These are phyloP conservation scores for Stegastes partitus DNA, from an alignment of 2,113 vertebrate genomes.

Conservation along the genomic window DNA sequence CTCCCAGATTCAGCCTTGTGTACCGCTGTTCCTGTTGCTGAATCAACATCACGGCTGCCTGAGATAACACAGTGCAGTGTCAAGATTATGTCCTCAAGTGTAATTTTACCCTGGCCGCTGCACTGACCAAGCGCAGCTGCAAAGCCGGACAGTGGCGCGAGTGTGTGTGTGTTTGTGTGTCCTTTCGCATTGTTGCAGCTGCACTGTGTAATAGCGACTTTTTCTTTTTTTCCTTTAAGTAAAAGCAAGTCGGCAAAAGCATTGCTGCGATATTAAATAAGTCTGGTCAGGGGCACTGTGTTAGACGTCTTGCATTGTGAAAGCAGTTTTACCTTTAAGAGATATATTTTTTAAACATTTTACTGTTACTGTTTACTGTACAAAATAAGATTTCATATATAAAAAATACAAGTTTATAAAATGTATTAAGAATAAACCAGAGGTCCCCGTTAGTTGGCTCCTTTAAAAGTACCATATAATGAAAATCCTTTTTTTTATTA, in stretches of 20 bases:
- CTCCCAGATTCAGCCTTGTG: conserved; percentile 53
- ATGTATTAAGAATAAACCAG: no score
- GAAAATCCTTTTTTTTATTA: no score
- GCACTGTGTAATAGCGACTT: not conserved
- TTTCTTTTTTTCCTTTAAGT: not conserved
- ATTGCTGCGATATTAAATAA: not conserved
- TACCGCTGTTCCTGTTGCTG: conserved; percentile 62
- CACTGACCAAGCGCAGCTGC: conserved; percentile 61
- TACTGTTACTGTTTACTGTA: no score
- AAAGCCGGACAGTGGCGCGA: conserved; percentile 18
- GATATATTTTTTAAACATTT: no score
- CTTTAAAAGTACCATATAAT: no score
- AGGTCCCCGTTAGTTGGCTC: no score
- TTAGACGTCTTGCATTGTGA: no score
- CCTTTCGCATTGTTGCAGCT: not conserved
- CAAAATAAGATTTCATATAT: no score
- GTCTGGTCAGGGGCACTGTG: not conserved
- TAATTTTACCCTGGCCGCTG: conserved; percentile 73
- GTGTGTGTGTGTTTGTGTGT: conserved; percentile 25
- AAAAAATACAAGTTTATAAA: no score
- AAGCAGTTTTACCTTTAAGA: no score
- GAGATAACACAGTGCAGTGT: conserved; percentile 75
- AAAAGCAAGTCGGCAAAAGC: conserved; percentile 10
- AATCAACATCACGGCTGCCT: conserved; percentile 63
- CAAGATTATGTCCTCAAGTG: conserved; percentile 82